Percentiles rank a stretch among this genome's conserved stretches.
These are phyloP conservation scores for Volucella inanis DNA, from an alignment of 2,888 invertebrate species.

Conservation along the genomic window DNA sequence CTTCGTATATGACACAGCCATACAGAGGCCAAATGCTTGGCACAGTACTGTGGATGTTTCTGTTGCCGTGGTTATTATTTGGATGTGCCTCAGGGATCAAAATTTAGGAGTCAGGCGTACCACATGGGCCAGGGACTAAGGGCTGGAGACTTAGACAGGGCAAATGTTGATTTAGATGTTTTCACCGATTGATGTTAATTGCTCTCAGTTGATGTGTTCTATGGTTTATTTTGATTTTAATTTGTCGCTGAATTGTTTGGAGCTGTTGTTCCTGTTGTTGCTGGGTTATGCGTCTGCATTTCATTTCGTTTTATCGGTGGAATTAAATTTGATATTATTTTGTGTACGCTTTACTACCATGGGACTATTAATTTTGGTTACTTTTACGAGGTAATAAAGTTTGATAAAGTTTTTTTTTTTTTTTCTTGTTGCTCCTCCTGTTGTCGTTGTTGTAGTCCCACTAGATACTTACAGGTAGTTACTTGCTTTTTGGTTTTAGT, in stretches of 20 bases:
- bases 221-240: constrained; percentile 74
- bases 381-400: constrained; percentile 69
- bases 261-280: not conserved
- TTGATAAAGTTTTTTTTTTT: constrained; percentile 43
- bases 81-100: constrained; percentile 53
- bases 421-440: not conserved
- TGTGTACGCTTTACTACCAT: constrained; percentile 62
- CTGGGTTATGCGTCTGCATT: not conserved
- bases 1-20: constrained; percentile 20
- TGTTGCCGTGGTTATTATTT: constrained; percentile 25
- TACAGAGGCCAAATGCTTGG: constrained; percentile 61
- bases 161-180: constrained; percentile 73
- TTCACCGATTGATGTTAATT: constrained; percentile 75
- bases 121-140: constrained; percentile 6
- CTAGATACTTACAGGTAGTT: too few species aligned
- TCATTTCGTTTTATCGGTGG: constrained; percentile 27
- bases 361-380: constrained; percentile 72
- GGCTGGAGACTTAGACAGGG: too few species aligned
- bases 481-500: not conserved
- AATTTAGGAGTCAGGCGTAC: constrained; percentile 50
- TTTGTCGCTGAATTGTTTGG: constrained; percentile 60
- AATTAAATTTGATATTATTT: constrained; percentile 66
- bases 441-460: too few species aligned
- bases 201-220: constrained; percentile 70
- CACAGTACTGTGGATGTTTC: constrained; percentile 5